These are phyloP conservation scores for Dicentrarchus labrax DNA, from an alignment of 2,113 vertebrate species.

Conservation along the genomic window DNA sequence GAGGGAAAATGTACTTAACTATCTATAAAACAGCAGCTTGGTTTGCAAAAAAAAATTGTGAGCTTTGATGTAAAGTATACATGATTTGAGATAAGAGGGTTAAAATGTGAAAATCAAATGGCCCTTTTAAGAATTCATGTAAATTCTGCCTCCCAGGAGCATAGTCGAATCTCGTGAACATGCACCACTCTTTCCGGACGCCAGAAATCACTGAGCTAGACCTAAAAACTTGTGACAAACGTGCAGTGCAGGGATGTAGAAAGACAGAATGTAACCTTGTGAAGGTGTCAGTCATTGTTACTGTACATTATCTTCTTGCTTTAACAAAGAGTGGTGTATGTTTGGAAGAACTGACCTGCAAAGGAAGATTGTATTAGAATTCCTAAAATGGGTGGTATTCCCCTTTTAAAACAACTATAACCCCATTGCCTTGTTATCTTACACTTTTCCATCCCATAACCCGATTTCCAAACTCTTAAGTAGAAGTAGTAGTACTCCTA, in stretches of 20 bases:
- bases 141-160: neutral
- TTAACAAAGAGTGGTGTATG: neutral
- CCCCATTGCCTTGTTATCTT: constrained; percentile 25
- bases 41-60: neutral
- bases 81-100: neutral
- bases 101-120: neutral
- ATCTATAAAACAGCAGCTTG: neutral
- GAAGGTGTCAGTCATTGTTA: neutral
- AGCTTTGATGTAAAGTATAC: constrained; percentile 2
- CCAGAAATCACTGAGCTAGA: neutral
- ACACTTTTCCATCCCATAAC: neutral
- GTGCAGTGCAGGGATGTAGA: neutral
- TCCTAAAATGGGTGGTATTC: constrained; percentile 44
- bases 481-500: no score
- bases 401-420: neutral
- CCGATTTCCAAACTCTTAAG: neutral
- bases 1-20: neutral
- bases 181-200: neutral
- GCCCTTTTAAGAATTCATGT: neutral
- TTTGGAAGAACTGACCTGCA: neutral
- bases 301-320: neutral
- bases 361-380: neutral
- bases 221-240: neutral
- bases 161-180: neutral
- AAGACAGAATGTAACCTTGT: neutral